A percentile compares a stretch with the other conserved stretches of the same genome.
phyloP scores from a whole-genome alignment of 2,888 invertebrate genomes.

The Nemotelus pantherinus region DNA sequence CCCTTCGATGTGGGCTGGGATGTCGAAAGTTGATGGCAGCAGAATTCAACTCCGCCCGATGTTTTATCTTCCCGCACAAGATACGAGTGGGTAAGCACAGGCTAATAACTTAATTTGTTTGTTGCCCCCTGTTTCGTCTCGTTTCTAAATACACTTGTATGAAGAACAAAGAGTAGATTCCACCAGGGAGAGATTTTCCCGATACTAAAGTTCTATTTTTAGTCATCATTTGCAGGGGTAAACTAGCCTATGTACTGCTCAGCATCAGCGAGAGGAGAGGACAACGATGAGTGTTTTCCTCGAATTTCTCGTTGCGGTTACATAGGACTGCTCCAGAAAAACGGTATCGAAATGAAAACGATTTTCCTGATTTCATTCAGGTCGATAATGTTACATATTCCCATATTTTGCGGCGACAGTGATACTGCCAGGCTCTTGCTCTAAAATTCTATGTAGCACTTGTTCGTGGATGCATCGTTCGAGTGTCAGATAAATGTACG shows the following conservation, averaged over 20 bases:
- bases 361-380: constrained; percentile 18
- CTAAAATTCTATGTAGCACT: neutral
- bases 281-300: constrained; percentile 9
- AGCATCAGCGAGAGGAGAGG: neutral
- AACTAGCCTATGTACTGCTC: neutral
- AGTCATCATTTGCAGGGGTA: constrained; percentile 19
- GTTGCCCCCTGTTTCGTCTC: constrained; percentile 2
- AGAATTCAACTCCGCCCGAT: constrained; percentile 23
- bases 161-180: neutral
- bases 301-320: constrained; percentile 14
- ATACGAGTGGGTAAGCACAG: constrained; percentile 1
- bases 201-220: constrained; percentile 16
- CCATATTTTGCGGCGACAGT: neutral
- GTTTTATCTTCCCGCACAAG: neutral
- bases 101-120: constrained; percentile 42
- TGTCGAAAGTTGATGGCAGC: neutral
- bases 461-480: constrained; percentile 2
- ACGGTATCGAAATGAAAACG: constrained; percentile 16
- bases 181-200: constrained; percentile 23
- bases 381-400: constrained; percentile 25
- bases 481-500: neutral
- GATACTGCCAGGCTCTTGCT: neutral
- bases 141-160: neutral
- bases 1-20: constrained; percentile 8
- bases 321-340: constrained; percentile 27